phyloP scores from a whole-genome alignment of 2,888 invertebrate species.

The Drosophila histrio region DNA sequence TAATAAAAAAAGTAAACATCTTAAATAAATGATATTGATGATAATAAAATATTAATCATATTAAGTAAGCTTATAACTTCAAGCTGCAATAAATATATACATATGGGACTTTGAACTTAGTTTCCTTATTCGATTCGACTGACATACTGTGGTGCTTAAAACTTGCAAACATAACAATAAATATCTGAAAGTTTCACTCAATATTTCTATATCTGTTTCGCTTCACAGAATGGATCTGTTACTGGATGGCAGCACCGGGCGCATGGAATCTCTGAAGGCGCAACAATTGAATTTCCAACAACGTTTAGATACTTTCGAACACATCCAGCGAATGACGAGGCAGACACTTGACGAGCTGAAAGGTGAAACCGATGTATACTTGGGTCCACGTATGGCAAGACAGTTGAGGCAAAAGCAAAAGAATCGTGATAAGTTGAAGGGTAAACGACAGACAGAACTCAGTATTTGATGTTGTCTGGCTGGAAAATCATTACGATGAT shows the following conservation, averaged over 20 bases:
- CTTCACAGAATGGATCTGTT: slow-evolving; percentile 82
- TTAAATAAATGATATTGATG: too few species aligned
- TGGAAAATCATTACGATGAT: background rate
- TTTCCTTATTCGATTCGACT: too few species aligned
- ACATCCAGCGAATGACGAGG: slow-evolving; percentile 82
- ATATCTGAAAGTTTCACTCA: background rate
- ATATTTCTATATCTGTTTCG: background rate
- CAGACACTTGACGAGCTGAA: slow-evolving; percentile 82
- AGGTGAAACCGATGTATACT: slow-evolving; percentile 78
- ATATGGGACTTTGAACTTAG: too few species aligned
- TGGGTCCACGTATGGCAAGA: slow-evolving; percentile 47
- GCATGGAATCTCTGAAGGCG: slow-evolving; percentile 82
- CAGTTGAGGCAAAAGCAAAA: slow-evolving; percentile 42
- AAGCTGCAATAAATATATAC: too few species aligned
- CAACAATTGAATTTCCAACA: slow-evolving; percentile 84
- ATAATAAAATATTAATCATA: too few species aligned
- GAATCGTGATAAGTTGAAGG: slow-evolving; percentile 54
- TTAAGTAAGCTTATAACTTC: too few species aligned
- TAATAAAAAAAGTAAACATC: too few species aligned
- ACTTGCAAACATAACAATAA: too few species aligned
- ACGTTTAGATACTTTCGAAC: slow-evolving; percentile 84
- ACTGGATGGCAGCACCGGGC: slow-evolving; percentile 83
- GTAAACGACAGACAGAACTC: slow-evolving; percentile 38
- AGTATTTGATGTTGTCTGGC: background rate
- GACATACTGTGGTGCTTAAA: too few species aligned